Base-by-base conservation (phyloP, 2,797 vertebrate species). In the Sphenopsis melanotis region DNA sequence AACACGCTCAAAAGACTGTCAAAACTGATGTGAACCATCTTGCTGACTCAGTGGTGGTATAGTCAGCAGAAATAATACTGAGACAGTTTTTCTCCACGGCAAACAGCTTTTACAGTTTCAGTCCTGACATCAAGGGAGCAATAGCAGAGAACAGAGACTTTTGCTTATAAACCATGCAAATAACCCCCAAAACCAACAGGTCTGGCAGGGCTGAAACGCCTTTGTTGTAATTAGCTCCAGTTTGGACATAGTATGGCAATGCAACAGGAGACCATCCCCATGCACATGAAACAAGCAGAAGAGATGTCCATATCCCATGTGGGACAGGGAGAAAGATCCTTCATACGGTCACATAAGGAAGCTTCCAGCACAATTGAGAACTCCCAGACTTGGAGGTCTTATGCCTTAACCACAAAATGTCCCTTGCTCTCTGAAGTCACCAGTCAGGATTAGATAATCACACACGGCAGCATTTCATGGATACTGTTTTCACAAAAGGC, bases 191-290 rank as follows among this genome's bases (percentile, higher is more conserved):
- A 32, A 11, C 27, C 42, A 80, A 20, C 49, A 91, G 46, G 9
- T 12, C n/a, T n/a, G 12, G 6, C 20, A n/a, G n/a, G 16, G n/a
- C 36, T 57, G 39, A 72, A 89, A 46, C 29, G n/a, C 17, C 47
- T 79, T 65, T 41, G 21, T 16, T 82, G 32, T 71, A 42, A 77
- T 5, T 39, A 79, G 37, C 37, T 75, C 9, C 39, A 66, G 18
- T 42, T 61, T 2, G 1, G 23, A 30, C 34, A 71, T 26, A 17
- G 6, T 1, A n/a, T 0, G 1, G 32, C 49, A 66, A 32, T 1
- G 15, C 41, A 72, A n/a, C 21, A 89, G 30, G 13, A 77, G 18
- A 41, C 11, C 11, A 47, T 23, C 7, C 23, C 18, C 37, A 70
- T 12, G 15, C 34, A 41, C 6, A 26, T 2, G 8, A 65, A 87